Conservation (phyloP, 2,888 invertebrate genomes). For the Notodonta dromedarius region DNA sequence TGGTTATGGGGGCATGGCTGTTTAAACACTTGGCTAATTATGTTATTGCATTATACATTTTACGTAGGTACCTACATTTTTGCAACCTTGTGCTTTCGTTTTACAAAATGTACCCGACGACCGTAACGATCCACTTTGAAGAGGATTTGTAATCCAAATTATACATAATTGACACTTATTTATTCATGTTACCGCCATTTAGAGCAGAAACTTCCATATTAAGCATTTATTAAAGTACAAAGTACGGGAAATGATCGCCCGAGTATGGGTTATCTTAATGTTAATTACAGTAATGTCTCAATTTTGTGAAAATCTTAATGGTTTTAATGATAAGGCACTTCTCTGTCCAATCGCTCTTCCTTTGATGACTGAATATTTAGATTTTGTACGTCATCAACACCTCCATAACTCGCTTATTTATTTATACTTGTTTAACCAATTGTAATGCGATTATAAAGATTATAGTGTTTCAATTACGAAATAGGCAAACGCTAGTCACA, state of each 20-base stretch:
- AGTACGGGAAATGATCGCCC: neutral
- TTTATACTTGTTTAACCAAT: too few relatives aligned
- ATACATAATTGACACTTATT: slow-evolving; percentile 34
- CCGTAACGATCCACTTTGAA: slow-evolving; percentile 39
- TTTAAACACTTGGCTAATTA: too few relatives aligned
- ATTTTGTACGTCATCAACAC: too few relatives aligned
- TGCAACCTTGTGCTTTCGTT: slow-evolving; percentile 1
- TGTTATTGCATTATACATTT: too few relatives aligned
- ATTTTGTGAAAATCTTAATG: neutral
- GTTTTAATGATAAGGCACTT: neutral
- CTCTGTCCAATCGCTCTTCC: neutral
- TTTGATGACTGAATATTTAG: neutral
- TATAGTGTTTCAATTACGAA: too few relatives aligned
- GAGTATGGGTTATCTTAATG: neutral
- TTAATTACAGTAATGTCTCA: neutral
- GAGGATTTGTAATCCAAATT: slow-evolving; percentile 35
- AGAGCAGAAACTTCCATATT: slow-evolving; percentile 27
- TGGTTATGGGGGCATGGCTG: too few relatives aligned
- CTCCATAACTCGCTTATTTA: too few relatives aligned
- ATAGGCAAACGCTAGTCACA: too few relatives aligned
- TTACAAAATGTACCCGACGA: slow-evolving; percentile 31
- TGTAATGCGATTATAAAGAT: too few relatives aligned
- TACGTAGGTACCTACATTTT: neutral
- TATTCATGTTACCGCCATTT: slow-evolving; percentile 33
- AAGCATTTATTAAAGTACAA: slow-evolving; percentile 3